phyloP scores from a whole-genome alignment of 2,888 invertebrate genomes.

The Brachyopa scutellaris region DNA sequence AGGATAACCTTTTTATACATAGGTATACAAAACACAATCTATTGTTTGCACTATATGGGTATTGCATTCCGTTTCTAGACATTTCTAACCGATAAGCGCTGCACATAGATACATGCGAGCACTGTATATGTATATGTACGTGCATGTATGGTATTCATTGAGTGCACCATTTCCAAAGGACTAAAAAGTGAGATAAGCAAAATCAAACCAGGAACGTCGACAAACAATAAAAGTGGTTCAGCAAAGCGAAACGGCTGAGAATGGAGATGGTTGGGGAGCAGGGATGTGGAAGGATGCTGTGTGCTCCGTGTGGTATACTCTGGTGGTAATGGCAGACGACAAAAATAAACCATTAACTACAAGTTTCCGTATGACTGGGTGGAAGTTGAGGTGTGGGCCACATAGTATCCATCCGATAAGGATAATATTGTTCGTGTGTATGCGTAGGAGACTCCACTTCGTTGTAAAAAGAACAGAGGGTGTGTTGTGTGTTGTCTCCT shows the following conservation, averaged over 20 bases:
- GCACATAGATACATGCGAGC: neutral
- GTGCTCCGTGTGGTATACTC: no score
- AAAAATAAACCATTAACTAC: slow-evolving; percentile 68
- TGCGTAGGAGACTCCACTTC: neutral
- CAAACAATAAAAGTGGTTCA: slow-evolving; percentile 53
- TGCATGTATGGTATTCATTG: neutral
- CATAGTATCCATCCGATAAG: slow-evolving; percentile 59
- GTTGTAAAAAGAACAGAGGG: neutral
- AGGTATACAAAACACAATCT: neutral
- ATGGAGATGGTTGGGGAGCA: no score
- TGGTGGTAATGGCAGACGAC: slow-evolving; percentile 43
- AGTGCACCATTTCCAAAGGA: slow-evolving; percentile 26
- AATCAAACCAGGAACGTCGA: slow-evolving; percentile 62
- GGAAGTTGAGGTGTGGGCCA: slow-evolving; percentile 18
- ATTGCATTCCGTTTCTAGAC: slow-evolving; percentile 4
- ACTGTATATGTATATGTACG: neutral
- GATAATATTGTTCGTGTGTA: neutral
- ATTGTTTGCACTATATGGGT: slow-evolving; percentile 7
- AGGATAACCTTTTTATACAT: slow-evolving; percentile 3
- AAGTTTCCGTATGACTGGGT: slow-evolving; percentile 61
- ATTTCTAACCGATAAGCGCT: neutral
- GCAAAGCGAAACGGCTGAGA: neutral
- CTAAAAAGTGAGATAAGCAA: slow-evolving; percentile 62
- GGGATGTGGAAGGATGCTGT: neutral
- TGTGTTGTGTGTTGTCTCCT: neutral